phyloP scores from a whole-genome alignment of 2,797 vertebrate species.

The Semaprochilodus insignis region DNA sequence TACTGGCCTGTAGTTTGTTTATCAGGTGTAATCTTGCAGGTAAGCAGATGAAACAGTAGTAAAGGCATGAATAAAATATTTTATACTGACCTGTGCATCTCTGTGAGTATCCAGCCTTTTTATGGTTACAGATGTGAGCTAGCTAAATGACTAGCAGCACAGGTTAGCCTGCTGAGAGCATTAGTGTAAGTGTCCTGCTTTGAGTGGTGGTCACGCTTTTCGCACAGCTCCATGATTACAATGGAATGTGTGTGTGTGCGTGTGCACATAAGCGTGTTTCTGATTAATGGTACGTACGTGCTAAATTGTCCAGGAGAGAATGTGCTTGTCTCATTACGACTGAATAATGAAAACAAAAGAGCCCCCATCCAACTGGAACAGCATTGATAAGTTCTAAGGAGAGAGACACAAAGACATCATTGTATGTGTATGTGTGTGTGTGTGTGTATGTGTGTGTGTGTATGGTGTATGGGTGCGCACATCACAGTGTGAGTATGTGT shows the following conservation, averaged over 20 bases:
- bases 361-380: constrained; percentile 36
- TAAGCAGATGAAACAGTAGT: not conserved
- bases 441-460: not conserved
- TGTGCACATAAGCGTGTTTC: constrained; percentile 9
- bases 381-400: constrained; percentile 36
- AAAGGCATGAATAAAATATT: too few relatives aligned
- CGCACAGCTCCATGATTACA: not conserved
- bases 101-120: not conserved
- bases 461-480: not conserved
- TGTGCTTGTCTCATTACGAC: constrained; percentile 47
- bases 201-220: not conserved
- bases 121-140: not conserved
- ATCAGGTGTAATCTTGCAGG: not conserved
- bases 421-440: constrained; percentile 1
- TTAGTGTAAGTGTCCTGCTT: not conserved
- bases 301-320: constrained; percentile 33
- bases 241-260: not conserved
- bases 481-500: not conserved
- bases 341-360: constrained; percentile 58
- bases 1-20: too few relatives aligned
- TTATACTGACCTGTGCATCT: constrained; percentile 3
- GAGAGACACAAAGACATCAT: constrained; percentile 3
- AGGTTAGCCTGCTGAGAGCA: not conserved
- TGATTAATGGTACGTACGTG: constrained; percentile 65
- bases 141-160: not conserved